Evolutionary conservation across 2,113 vertebrate species (phyloP).

Genomic region (Zosterops hypoxanthus): DNA sequence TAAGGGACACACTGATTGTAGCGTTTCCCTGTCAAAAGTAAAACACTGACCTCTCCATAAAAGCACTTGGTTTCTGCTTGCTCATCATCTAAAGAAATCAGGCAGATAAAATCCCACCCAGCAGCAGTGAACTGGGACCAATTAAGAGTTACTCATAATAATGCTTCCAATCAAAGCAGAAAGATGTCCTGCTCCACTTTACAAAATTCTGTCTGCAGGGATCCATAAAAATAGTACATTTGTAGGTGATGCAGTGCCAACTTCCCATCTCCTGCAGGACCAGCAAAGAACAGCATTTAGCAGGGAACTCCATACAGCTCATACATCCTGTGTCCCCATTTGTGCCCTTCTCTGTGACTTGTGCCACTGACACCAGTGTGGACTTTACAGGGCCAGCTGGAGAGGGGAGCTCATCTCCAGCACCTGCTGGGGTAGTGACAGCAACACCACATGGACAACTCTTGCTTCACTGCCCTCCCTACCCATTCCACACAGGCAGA

Average conservation of each 20-base stretch:
- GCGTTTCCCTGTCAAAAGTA: background rate
- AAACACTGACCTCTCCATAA: background rate
- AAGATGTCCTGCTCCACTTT: background rate
- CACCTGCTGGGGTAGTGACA: background rate
- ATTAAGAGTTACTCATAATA: background rate
- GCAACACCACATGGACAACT: background rate
- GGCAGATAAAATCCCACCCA: background rate
- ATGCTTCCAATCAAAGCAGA: background rate
- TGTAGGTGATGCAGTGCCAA: background rate
- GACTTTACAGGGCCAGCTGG: background rate
- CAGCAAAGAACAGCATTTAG: background rate
- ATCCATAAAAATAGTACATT: background rate
- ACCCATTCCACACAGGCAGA: background rate
- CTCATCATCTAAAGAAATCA: background rate
- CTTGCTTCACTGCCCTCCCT: background rate
- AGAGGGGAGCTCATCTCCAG: background rate
- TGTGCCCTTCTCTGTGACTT: background rate
- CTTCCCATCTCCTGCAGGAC: background rate
- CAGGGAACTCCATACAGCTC: background rate
- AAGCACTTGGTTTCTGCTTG: background rate
- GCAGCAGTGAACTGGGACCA: background rate
- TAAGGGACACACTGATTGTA: background rate
- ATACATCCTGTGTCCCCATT: rapidly evolving
- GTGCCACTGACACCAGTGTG: background rate
- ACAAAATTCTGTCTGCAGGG: background rate